Conservation (phyloP, 2,888 invertebrate genomes). For the Ichneumoninae sp. region DNA sequence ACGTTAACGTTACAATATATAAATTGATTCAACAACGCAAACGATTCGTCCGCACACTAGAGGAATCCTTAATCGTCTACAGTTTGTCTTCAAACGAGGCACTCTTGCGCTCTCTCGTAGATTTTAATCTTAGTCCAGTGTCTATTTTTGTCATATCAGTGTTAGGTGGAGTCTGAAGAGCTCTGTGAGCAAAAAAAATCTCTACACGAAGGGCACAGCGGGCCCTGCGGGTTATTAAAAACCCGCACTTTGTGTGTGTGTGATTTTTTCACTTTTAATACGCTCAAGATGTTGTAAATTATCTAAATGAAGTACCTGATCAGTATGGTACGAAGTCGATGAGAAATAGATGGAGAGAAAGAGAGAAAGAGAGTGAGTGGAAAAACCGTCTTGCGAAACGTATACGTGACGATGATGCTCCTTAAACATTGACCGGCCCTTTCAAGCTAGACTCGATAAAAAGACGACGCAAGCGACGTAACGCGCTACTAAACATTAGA, state of each 20-base stretch:
- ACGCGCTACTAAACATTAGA: conserved; percentile 75
- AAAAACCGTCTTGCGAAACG: conserved; percentile 58
- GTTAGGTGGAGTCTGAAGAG: background rate
- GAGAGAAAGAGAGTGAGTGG: conserved; percentile 11
- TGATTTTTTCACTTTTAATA: background rate
- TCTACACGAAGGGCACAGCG: background rate
- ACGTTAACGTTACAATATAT: conserved; percentile 49
- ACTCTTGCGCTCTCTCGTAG: background rate
- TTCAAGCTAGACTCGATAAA: conserved; percentile 71
- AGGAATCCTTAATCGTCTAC: background rate
- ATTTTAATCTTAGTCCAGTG: background rate
- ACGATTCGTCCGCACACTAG: background rate
- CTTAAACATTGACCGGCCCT: conserved; percentile 59
- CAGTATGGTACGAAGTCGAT: background rate
- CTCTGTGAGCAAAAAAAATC: background rate
- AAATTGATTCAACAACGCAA: conserved; percentile 4
- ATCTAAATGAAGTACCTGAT: conserved; percentile 8
- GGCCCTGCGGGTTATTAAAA: conserved; percentile 32
- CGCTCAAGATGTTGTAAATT: conserved; percentile 22
- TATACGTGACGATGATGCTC: conserved; percentile 59
- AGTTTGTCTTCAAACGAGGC: background rate
- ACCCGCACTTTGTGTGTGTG: conserved; percentile 18
- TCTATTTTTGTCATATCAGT: conserved; percentile 4
- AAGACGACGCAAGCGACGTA: conserved; percentile 77
- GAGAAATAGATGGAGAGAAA: conserved; percentile 30